Conservation (phyloP, 2,113 vertebrate species). For the Grallaria varia region DNA sequence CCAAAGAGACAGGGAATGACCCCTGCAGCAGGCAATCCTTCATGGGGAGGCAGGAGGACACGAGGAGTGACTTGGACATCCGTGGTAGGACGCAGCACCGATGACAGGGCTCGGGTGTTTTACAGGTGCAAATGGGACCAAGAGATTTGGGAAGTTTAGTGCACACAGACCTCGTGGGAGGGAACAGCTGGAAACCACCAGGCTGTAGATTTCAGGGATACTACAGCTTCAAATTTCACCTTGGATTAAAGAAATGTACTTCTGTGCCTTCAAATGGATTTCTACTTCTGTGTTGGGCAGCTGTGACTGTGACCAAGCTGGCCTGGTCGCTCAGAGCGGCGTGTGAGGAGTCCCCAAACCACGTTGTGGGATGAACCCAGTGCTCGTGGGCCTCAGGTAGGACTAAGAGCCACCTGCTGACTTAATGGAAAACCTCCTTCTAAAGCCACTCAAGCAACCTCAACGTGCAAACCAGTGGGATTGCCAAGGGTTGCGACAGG, state of each 20-base stretch:
- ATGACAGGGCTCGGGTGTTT: not conserved
- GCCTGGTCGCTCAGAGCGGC: not conserved
- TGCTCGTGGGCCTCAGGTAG: not conserved
- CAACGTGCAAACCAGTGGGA: not conserved
- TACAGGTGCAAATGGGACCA: not conserved
- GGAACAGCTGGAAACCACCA: not conserved
- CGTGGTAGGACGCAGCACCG: not conserved
- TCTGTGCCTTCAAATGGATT: not conserved
- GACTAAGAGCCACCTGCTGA: not conserved
- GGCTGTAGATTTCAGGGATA: not conserved
- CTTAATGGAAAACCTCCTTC: not conserved
- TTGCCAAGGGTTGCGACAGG: rapidly evolving
- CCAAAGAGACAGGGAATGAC: not conserved
- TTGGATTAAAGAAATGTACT: not conserved
- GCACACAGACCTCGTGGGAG: not conserved
- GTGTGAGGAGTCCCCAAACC: not conserved
- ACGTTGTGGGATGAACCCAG: rapidly evolving
- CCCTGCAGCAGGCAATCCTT: not conserved
- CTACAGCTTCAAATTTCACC: not conserved
- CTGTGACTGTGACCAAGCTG: not conserved
- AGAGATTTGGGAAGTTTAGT: not conserved
- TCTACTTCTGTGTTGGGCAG: not conserved
- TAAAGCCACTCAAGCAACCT: not conserved
- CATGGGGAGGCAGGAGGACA: not conserved
- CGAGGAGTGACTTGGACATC: not conserved